Percentiles rank a stretch among this genome's conserved stretches.
phyloP scores from a whole-genome alignment of 2,113 vertebrate species.

The Marcusenius ussheri region DNA sequence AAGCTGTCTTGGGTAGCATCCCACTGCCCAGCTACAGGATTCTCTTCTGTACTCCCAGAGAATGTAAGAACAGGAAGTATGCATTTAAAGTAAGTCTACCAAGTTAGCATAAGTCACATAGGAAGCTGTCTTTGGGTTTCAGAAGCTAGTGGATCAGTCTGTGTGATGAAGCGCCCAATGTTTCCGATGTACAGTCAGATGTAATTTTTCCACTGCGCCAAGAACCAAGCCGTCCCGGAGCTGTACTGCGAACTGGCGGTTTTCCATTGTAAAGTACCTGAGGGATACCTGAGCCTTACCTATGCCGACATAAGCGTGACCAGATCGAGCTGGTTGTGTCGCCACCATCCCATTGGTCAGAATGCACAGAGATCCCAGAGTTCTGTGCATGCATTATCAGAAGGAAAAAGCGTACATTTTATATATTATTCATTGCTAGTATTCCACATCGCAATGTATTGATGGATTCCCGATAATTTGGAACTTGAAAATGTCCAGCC shows the following conservation, averaged over 20 bases:
- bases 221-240: background rate
- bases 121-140: background rate
- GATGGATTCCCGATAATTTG: too few species aligned
- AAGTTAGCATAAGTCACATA: background rate
- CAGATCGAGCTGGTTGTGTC: background rate
- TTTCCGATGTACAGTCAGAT: background rate
- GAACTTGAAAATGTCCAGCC: too few species aligned
- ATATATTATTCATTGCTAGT: too few species aligned
- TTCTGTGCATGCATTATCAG: too few species aligned
- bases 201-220: background rate
- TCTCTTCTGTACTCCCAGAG: slow-evolving; percentile 67
- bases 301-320: background rate
- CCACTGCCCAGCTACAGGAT: slow-evolving; percentile 80
- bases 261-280: background rate
- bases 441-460: too few species aligned
- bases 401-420: too few species aligned
- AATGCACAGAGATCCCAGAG: background rate
- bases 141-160: background rate
- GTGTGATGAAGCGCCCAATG: background rate
- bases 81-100: slow-evolving; percentile 73
- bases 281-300: background rate
- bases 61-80: slow-evolving; percentile 75
- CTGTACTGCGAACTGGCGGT: background rate
- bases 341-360: background rate
- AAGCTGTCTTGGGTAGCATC: slow-evolving; percentile 77